phyloP scores from a whole-genome alignment of 1,140 invertebrate genomes.

The Alviniconcha marisindica region DNA sequence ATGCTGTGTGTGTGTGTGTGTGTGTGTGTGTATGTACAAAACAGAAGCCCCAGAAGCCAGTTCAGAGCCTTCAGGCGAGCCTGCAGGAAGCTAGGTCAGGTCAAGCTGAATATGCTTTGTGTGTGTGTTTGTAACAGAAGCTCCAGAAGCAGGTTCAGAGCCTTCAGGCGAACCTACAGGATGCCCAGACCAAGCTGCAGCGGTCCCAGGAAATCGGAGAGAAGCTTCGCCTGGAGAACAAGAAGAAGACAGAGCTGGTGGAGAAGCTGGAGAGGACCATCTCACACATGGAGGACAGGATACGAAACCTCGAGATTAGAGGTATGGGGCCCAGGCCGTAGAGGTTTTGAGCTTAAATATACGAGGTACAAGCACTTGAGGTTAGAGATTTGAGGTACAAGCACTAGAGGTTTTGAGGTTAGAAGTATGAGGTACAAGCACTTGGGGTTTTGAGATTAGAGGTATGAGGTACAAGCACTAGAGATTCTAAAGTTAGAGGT shows the following conservation, averaged over 20 bases:
- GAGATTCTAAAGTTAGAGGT: too few relatives aligned
- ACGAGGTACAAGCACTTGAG: too few relatives aligned
- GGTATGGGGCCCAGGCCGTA: too few relatives aligned
- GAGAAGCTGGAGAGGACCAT: conserved; percentile 63
- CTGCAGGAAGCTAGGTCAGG: conserved; percentile 57
- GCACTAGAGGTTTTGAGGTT: too few relatives aligned
- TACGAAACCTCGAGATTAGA: conserved; percentile 67
- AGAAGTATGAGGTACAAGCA: too few relatives aligned
- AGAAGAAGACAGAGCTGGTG: conserved; percentile 65
- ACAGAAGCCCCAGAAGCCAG: too few relatives aligned
- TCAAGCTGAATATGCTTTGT: conserved; percentile 46
- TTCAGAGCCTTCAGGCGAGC: conserved; percentile 40
- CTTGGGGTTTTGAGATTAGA: too few relatives aligned
- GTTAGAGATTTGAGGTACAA: too few relatives aligned
- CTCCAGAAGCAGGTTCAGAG: conserved; percentile 54
- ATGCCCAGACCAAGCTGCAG: conserved; percentile 56
- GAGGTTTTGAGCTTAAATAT: too few relatives aligned
- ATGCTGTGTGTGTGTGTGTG: conserved; percentile 13
- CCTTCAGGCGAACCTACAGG: conserved; percentile 52
- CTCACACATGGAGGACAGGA: conserved; percentile 62
- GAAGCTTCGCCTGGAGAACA: conserved; percentile 58
- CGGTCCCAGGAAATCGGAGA: conserved; percentile 54
- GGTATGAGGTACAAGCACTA: too few relatives aligned
- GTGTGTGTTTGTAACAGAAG: conserved; percentile 51
- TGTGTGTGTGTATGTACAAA: neutral